A percentile compares a stretch with the other conserved stretches of the same genome.
Conservation (phyloP, 2,888 invertebrate genomes). For the Ditylenchus weischeri region DNA sequence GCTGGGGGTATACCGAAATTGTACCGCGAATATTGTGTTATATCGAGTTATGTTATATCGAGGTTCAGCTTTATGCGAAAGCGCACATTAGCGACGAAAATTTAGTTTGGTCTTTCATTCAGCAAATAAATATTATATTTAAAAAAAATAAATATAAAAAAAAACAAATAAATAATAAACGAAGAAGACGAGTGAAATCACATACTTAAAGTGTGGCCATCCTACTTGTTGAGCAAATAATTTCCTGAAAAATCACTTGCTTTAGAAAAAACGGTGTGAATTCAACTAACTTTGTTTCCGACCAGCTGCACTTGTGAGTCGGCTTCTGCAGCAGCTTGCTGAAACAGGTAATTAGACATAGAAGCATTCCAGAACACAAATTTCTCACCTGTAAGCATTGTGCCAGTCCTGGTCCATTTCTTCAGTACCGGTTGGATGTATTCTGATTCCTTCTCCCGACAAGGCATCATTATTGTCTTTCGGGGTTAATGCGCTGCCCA, state of each 20-base stretch:
- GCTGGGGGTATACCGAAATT: too few species aligned
- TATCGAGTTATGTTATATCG: too few species aligned
- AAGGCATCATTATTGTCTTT: not conserved
- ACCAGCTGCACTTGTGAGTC: conserved; percentile 44
- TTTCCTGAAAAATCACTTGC: conserved; percentile 20
- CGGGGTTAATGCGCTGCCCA: not conserved
- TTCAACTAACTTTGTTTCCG: conserved; percentile 35
- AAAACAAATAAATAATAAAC: conserved; percentile 21
- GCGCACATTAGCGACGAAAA: too few species aligned
- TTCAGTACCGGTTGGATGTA: conserved; percentile 11
- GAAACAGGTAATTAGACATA: conserved; percentile 25
- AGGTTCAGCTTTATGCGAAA: too few species aligned
- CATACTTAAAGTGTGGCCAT: conserved; percentile 73
- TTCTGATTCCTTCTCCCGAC: not conserved
- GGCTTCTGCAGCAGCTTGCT: conserved; percentile 47
- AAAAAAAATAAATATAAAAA: too few species aligned
- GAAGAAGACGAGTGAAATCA: conserved; percentile 66
- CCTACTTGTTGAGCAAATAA: conserved; percentile 58
- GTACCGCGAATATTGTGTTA: too few species aligned
- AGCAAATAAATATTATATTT: too few species aligned
- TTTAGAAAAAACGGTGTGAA: not conserved
- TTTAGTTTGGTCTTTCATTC: not conserved
- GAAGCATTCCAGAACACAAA: conserved; percentile 10
- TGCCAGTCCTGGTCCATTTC: conserved; percentile 48
- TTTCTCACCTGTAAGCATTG: conserved; percentile 37